Evolutionary conservation across 2,888 invertebrate genomes (phyloP).

Genomic region (Oxyscelio sp.): DNA sequence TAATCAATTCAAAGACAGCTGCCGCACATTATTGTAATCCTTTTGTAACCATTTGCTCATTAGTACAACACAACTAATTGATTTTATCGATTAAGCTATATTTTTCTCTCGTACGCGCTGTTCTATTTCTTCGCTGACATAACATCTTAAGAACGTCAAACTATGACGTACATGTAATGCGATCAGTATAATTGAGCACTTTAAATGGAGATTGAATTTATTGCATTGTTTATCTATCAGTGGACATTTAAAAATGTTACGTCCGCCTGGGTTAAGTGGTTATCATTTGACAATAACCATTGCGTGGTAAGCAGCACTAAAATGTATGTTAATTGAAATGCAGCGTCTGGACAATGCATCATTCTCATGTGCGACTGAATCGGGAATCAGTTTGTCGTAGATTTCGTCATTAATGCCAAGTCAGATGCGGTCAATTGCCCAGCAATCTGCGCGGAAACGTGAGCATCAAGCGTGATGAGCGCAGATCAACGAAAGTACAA

Average conservation of each 20-base stretch:
- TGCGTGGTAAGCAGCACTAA: neutral
- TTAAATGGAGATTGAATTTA: constrained; percentile 2
- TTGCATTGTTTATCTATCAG: neutral
- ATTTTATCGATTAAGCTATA: too few relatives aligned
- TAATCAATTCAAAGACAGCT: too few relatives aligned
- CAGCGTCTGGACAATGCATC: constrained; percentile 9
- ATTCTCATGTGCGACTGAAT: constrained; percentile 23
- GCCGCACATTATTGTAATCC: too few relatives aligned
- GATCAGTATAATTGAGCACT: neutral
- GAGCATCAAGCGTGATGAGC: too few relatives aligned
- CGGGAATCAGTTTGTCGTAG: constrained; percentile 26
- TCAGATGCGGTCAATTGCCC: constrained; percentile 62
- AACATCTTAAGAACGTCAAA: neutral
- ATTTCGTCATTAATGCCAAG: constrained; percentile 45
- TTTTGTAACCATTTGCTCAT: too few relatives aligned
- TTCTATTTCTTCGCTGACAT: neutral
- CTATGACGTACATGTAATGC: neutral
- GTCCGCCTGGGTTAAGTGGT: neutral
- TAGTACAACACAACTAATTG: too few relatives aligned
- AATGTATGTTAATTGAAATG: constrained; percentile 22
- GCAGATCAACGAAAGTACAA: too few relatives aligned
- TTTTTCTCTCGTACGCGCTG: too few relatives aligned
- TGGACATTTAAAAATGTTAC: neutral
- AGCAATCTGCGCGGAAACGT: constrained; percentile 53
- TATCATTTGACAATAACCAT: neutral